Percentiles rank a stretch among this genome's conserved stretches.
phyloP scores from a whole-genome alignment of 2,113 vertebrate genomes.

The Steatornis caripensis region DNA sequence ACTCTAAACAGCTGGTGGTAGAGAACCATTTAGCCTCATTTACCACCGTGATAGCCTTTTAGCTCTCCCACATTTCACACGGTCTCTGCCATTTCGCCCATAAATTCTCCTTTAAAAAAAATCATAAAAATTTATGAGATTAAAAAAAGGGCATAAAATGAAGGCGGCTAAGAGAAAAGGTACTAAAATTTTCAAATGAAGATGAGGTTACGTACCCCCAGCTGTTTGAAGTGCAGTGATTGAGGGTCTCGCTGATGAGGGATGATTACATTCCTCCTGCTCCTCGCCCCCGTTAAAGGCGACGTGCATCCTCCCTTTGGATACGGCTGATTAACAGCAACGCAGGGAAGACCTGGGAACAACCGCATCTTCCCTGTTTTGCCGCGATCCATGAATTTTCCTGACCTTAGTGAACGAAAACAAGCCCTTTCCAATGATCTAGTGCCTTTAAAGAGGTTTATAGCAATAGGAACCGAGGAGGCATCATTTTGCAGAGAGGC shows the following conservation, averaged over 20 bases:
- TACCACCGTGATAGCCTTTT: slow-evolving; percentile 54
- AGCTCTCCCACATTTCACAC: slow-evolving; percentile 44
- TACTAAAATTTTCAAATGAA: slow-evolving; percentile 37
- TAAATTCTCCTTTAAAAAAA: slow-evolving; percentile 9
- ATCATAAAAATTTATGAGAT: slow-evolving; percentile 54
- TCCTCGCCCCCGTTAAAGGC: background rate
- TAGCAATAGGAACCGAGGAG: background rate
- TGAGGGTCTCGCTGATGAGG: slow-evolving; percentile 60
- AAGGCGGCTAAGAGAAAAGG: background rate
- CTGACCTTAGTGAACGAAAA: background rate
- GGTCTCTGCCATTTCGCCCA: background rate
- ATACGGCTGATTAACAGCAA: slow-evolving; percentile 10
- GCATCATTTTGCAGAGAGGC: background rate
- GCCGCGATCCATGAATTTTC: background rate
- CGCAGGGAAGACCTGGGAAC: background rate
- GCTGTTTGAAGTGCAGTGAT: slow-evolving; percentile 57
- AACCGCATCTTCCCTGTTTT: background rate
- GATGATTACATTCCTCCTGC: slow-evolving; percentile 40
- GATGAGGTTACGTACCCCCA: slow-evolving; percentile 34
- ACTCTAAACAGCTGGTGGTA: slow-evolving; percentile 57
- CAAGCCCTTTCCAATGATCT: background rate
- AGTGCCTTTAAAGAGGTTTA: background rate
- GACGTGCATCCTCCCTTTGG: background rate
- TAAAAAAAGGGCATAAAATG: background rate
- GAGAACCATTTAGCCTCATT: slow-evolving; percentile 62